Evolutionary conservation across 2,113 vertebrate species (phyloP).

Genomic region (Oncorhynchus mykiss): DNA sequence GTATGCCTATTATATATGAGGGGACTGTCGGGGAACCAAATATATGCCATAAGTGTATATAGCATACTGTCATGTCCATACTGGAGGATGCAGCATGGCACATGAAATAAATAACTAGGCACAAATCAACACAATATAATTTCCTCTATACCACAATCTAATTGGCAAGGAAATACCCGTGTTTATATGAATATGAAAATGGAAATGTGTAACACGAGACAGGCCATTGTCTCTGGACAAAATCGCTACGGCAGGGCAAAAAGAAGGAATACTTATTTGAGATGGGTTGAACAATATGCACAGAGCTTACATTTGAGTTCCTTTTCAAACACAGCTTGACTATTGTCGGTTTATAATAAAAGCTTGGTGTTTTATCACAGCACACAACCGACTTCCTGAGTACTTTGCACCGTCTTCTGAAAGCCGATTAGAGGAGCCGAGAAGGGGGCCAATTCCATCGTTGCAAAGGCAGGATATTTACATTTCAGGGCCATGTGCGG

Average conservation of each 20-base stretch:
- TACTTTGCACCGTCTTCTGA: conserved; percentile 41
- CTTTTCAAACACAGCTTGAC: conserved; percentile 55
- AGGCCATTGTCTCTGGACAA: background rate
- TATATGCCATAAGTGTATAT: background rate
- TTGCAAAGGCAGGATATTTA: conserved; percentile 65
- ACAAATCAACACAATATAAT: background rate
- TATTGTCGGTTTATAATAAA: conserved; percentile 68
- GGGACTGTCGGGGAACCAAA: background rate
- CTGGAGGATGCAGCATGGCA: background rate
- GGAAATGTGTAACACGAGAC: background rate
- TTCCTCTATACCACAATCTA: background rate
- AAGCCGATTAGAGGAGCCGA: conserved; percentile 62
- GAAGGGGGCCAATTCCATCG: conserved; percentile 61
- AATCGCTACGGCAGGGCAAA: background rate
- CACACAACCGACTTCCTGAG: conserved; percentile 53
- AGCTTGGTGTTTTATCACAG: conserved; percentile 65
- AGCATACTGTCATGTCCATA: background rate
- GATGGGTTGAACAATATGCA: conserved; percentile 36
- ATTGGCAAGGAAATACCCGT: background rate
- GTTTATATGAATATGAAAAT: background rate
- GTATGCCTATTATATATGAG: background rate
- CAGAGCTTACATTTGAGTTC: conserved; percentile 43
- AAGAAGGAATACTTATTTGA: conserved; percentile 35
- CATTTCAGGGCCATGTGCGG: conserved; percentile 58
- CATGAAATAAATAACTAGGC: background rate